phyloP scores from a whole-genome alignment of 1,140 invertebrate genomes.

The Daktulosphaira vitifoliae region DNA sequence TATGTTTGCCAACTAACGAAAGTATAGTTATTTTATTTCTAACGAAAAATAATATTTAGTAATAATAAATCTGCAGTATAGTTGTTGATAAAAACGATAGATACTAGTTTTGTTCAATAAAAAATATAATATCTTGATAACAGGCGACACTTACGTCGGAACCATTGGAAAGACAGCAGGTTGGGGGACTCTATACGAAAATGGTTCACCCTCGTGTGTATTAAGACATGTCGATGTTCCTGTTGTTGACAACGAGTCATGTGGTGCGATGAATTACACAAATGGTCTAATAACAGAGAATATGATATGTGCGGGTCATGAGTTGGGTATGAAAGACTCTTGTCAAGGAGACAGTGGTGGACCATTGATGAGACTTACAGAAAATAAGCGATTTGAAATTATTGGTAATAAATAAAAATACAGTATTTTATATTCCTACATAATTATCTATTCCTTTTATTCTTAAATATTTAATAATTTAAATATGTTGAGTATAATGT shows the following conservation, averaged over 20 bases:
- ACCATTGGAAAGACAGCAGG: slow-evolving; percentile 63
- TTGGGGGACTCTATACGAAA: slow-evolving; percentile 75
- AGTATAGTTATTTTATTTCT: slow-evolving; percentile 47
- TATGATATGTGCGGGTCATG: slow-evolving; percentile 77
- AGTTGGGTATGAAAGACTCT: slow-evolving; percentile 66
- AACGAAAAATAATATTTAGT: too few relatives aligned
- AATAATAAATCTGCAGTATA: too few relatives aligned
- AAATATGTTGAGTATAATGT: too few relatives aligned
- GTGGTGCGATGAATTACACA: slow-evolving; percentile 67
- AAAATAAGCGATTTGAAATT: slow-evolving; percentile 33
- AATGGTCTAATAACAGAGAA: slow-evolving; percentile 71
- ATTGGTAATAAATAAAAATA: too few relatives aligned
- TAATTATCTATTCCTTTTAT: too few relatives aligned
- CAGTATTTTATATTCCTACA: too few relatives aligned
- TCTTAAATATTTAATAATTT: too few relatives aligned
- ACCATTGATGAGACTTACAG: slow-evolving; percentile 29
- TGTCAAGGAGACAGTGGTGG: slow-evolving; percentile 51
- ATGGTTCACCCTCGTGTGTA: slow-evolving; percentile 68
- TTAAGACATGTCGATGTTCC: slow-evolving; percentile 75
- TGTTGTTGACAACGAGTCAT: slow-evolving; percentile 66
- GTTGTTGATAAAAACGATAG: too few relatives aligned
- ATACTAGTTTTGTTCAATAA: too few relatives aligned
- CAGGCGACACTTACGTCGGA: slow-evolving; percentile 59
- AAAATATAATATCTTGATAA: background rate
- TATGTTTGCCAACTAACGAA: slow-evolving; percentile 61